A percentile compares a stretch with the other conserved stretches of the same genome.
These are phyloP conservation scores for Dendrocopos noguchii DNA, from an alignment of 2,113 vertebrate species.

Conservation along the genomic window DNA sequence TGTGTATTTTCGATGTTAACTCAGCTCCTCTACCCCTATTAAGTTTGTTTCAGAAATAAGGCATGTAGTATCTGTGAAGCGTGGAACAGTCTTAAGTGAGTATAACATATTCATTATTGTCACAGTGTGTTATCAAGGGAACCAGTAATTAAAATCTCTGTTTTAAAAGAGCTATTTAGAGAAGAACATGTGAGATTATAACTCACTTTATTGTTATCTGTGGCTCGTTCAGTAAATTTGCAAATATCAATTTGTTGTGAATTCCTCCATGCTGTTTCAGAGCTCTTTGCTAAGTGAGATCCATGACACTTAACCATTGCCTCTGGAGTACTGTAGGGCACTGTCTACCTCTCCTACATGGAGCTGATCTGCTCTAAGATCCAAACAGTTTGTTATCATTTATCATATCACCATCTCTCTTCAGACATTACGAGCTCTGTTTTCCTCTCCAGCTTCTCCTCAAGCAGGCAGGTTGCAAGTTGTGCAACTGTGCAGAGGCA, in stretches of 20 bases:
- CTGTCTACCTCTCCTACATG: background rate
- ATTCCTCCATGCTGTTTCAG: background rate
- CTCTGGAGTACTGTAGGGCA: background rate
- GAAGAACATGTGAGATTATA: background rate
- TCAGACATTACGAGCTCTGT: rapidly evolving
- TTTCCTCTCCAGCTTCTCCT: background rate
- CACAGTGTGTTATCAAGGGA: background rate
- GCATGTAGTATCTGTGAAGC: background rate
- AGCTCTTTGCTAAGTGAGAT: background rate
- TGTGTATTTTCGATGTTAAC: background rate
- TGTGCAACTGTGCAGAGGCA: rapidly evolving
- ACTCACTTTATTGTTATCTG: background rate
- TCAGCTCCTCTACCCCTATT: background rate
- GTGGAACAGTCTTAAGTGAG: background rate
- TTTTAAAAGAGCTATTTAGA: background rate
- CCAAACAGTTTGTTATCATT: background rate
- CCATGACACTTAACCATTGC: background rate
- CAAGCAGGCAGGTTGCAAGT: rapidly evolving
- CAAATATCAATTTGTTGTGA: background rate
- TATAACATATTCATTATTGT: background rate
- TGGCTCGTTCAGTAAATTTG: background rate
- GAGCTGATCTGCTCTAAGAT: background rate
- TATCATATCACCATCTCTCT: background rate
- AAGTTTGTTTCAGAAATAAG: background rate
- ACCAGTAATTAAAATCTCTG: background rate